A percentile compares a stretch with the other conserved stretches of the same genome.
phyloP scores from a whole-genome alignment of 2,888 invertebrate genomes.

The Euzetes globulus region DNA sequence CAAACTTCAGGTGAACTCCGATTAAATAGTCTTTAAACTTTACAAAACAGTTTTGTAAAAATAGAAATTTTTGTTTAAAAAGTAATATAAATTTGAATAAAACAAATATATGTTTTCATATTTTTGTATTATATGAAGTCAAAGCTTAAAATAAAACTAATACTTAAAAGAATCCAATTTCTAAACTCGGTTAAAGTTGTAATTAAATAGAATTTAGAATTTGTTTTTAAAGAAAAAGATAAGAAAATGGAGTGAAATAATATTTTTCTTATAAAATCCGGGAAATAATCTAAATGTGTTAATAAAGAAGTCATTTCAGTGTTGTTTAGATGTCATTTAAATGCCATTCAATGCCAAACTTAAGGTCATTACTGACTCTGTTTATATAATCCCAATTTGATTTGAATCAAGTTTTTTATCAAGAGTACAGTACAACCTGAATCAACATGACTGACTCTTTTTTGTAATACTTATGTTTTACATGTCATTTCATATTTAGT shows the following conservation, averaged over 20 bases:
- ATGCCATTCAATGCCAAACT: slow-evolving; percentile 3
- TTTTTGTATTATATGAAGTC: too few species aligned
- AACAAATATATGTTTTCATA: too few species aligned
- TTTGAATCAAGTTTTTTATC: slow-evolving; percentile 13
- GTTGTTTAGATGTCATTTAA: not conserved
- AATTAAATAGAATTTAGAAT: not conserved
- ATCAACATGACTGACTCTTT: not conserved
- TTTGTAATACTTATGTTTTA: too few species aligned
- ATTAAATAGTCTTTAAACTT: too few species aligned
- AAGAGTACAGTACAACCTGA: not conserved
- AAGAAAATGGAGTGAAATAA: not conserved
- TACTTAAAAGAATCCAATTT: not conserved
- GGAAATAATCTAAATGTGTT: slow-evolving; percentile 14
- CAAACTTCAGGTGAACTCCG: too few species aligned
- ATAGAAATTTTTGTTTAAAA: too few species aligned
- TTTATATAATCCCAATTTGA: slow-evolving; percentile 6
- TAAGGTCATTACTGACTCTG: slow-evolving; percentile 14
- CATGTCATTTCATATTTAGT: too few species aligned
- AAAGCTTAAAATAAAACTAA: not conserved
- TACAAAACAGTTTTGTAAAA: too few species aligned
- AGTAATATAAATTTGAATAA: too few species aligned
- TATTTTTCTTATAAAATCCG: slow-evolving; percentile 9
- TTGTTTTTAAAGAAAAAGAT: slow-evolving; percentile 5
- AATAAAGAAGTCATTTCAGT: slow-evolving; percentile 3
- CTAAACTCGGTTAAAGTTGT: not conserved